Evolutionary conservation across 2,113 vertebrate genomes (phyloP), one percentile per base, ranked within the genome.

Genomic region (Cyanistes caeruleus): DNA sequence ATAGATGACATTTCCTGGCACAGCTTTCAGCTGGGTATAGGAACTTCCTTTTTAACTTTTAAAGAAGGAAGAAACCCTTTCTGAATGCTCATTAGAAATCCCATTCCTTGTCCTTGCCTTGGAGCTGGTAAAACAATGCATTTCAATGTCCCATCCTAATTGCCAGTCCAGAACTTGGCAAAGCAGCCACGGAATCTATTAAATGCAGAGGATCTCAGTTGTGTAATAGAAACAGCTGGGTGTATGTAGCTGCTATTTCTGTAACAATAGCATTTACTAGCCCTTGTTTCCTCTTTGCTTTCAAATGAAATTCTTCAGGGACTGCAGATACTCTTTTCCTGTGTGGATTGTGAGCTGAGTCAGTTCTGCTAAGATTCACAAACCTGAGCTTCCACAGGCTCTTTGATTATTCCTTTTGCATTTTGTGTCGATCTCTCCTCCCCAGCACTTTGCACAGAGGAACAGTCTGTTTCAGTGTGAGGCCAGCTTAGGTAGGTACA

Each of bases 241-340:
- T 95, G 86, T 94, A 86, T 78, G 53, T 77, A 75, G 95, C 88
- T 94, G 88, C 93, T 96, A 88, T 93, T 97, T 96, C 80, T 89
- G 88, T 84, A 90, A 95, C 90, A 95, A 95, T 93, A 81, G 88
- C 92, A 68, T 93, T 94, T 93, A 84, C 56, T 83, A 64, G 79
- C 39, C 64, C 87, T 94, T 92, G 88, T 91, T 96, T 94, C 95
- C 95, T 94, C 79, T 75, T 37, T 78, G 82, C 82, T 95, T 95
- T 94, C 44, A 52, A 72, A 84, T 75, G 49, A 56, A 92, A 84
- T 84, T 56, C 90, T 81, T 63, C 18, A 51, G 88, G 85, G 93
- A 84, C 88, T 88, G 74, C 81, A 90, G 87, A 87, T 60, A 49
- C 7, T 63, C 51, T 91, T 77, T 85, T 70, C 39, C 68, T 58